These are phyloP conservation scores for Mixornis gularis DNA, from an alignment of 2,113 vertebrate species.

Conservation along the genomic window DNA sequence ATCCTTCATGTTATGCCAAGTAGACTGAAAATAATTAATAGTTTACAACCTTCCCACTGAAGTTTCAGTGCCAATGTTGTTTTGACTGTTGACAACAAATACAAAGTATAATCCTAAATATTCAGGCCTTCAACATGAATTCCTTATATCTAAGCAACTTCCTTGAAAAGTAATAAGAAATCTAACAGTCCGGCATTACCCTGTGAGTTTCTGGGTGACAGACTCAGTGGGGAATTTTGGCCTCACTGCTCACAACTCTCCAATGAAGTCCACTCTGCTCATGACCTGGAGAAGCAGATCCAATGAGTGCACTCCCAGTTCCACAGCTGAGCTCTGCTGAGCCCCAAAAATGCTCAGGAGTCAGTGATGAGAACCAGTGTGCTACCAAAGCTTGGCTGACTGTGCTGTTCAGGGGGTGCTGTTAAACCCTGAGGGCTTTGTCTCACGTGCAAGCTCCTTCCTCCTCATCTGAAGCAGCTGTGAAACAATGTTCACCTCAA, in stretches of 20 bases:
- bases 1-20: neutral
- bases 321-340: neutral
- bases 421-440: neutral
- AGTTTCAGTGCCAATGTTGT: neutral
- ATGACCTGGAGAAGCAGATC: neutral
- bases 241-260: neutral
- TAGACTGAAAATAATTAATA: conserved; percentile 24
- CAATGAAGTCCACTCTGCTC: neutral
- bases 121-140: neutral
- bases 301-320: rapidly evolving
- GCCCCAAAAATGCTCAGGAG: neutral
- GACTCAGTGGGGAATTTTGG: neutral
- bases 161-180: neutral
- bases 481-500: neutral
- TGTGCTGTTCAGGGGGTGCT: neutral
- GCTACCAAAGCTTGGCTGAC: neutral
- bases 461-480: neutral
- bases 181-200: neutral
- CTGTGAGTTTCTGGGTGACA: neutral
- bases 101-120: neutral
- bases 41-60: neutral
- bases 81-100: neutral
- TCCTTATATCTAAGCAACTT: neutral
- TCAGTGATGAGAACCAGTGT: neutral
- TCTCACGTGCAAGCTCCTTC: neutral